phyloP scores from a whole-genome alignment of 2,888 invertebrate species.

The Pocota personata region DNA sequence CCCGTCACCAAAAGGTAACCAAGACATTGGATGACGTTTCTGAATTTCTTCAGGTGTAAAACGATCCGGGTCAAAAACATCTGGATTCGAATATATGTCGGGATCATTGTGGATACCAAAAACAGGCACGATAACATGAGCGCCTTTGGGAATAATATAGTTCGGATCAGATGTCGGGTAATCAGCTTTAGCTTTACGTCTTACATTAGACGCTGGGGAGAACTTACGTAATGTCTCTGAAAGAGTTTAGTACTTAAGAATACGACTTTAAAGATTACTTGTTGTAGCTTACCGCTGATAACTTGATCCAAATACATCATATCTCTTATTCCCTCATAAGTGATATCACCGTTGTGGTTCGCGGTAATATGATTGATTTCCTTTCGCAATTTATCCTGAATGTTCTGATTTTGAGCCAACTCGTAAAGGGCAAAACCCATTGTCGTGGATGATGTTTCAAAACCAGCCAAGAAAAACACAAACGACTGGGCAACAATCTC shows the following conservation, averaged over 20 bases:
- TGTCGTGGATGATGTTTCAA: slow-evolving; percentile 86
- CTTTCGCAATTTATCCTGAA: slow-evolving; percentile 75
- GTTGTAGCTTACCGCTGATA: slow-evolving; percentile 76
- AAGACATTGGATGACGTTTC: slow-evolving; percentile 81
- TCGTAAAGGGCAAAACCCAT: slow-evolving; percentile 83
- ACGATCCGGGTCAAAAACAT: slow-evolving; percentile 85
- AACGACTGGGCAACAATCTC: slow-evolving; percentile 80
- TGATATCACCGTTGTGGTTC: slow-evolving; percentile 76
- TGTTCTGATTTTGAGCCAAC: slow-evolving; percentile 77
- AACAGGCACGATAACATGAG: not conserved
- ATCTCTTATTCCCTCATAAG: slow-evolving; percentile 78
- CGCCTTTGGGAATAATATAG: slow-evolving; percentile 1
- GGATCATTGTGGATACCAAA: slow-evolving; percentile 84
- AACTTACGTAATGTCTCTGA: slow-evolving; percentile 84
- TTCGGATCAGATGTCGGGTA: not conserved
- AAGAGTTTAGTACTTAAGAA: slow-evolving; percentile 6
- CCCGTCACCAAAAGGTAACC: slow-evolving; percentile 80
- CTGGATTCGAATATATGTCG: slow-evolving; percentile 83
- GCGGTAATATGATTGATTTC: slow-evolving; percentile 75
- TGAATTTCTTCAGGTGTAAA: slow-evolving; percentile 84
- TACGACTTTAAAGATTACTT: not conserved
- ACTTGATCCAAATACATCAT: slow-evolving; percentile 79
- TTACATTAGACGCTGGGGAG: slow-evolving; percentile 83
- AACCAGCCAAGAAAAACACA: slow-evolving; percentile 83
- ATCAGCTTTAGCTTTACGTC: slow-evolving; percentile 76